These are phyloP conservation scores for Morone chrysops DNA, from an alignment of 2,113 vertebrate genomes.

Conservation along the genomic window DNA sequence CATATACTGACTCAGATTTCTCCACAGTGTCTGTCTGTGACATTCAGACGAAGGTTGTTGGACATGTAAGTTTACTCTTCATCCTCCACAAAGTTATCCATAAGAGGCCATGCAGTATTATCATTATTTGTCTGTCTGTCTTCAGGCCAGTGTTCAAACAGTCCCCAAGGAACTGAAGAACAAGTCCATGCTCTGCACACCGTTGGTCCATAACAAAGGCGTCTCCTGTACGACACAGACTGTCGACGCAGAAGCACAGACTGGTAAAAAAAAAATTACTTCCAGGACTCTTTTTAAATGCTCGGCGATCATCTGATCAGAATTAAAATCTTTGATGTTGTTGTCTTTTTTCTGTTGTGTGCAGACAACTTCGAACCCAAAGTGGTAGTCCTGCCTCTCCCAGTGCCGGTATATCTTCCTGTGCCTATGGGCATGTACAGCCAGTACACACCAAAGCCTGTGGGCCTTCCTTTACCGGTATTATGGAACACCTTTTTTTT, in stretches of 20 bases:
- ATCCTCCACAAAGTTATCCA: too few relatives aligned
- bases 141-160: conserved; percentile 92
- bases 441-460: conserved; percentile 88
- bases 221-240: conserved; percentile 91
- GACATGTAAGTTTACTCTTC: conserved; percentile 86
- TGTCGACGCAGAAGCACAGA: conserved; percentile 88
- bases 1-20: neutral
- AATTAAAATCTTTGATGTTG: neutral
- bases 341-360: neutral
- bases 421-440: conserved; percentile 94
- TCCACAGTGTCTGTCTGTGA: conserved; percentile 86
- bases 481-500: conserved; percentile 26
- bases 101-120: too few relatives aligned
- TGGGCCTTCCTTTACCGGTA: conserved; percentile 92
- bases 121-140: neutral
- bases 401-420: conserved; percentile 93
- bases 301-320: neutral
- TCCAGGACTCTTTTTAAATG: too few relatives aligned
- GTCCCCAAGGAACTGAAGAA: conserved; percentile 91
- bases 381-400: conserved; percentile 88
- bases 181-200: conserved; percentile 93
- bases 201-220: conserved; percentile 94
- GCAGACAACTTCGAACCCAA: conserved; percentile 74
- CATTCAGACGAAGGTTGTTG: conserved; percentile 89
- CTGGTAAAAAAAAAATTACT: conserved; percentile 82